Evolutionary conservation across 1,140 invertebrate species (phyloP), one percentile per base, ranked within the genome.

Genomic region (Papilio machaon): DNA sequence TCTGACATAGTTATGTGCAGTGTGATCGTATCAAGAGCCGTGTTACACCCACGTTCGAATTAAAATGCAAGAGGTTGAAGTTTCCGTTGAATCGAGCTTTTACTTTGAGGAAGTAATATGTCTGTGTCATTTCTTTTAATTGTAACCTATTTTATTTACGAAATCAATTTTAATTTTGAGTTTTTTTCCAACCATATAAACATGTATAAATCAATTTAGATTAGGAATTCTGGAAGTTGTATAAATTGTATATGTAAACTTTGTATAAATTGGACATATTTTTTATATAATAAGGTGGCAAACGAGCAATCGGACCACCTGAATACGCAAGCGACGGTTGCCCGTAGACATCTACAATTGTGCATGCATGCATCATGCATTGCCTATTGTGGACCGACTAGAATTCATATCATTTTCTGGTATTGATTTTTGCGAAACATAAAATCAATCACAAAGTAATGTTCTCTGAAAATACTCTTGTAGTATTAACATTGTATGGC

Each of bases 61-160:
- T 86, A 85, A 85, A 87, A 87, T 84, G 80, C 84, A 84, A 79
- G 77, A 79, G 58, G 77, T 79, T 79, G n/a, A 64, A 52, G 74
- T 76, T 64, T 60, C 77, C 77, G 77, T 64, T 64, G 77, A 64
- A 79, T 79, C 58, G 58, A 64, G 73, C 79, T 82, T 80, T 76
- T 83, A 87, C 83, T 88, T 89, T 82, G 82, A 90, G 89, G 86
- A 89, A 91, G 90, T 87, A 89, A 91, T 92, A 87, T 89, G 84
- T 93, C 91, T 91, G 90, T 92, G 91, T 94, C 92, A 92, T 91
- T 88, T 60, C 30, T 7, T 78, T 78, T 78, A 38, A 78, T 79
- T 79, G 58, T 79, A 15, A 23, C 38, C 75, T 17, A 52, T 49
- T 47, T 23, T 43, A 17, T 73, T 49, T 30, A 52, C 38, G 17